Evolutionary conservation across 2,888 invertebrate genomes (phyloP), one percentile per base, ranked within the genome.

Genomic region (Acanthopleura granulata): DNA sequence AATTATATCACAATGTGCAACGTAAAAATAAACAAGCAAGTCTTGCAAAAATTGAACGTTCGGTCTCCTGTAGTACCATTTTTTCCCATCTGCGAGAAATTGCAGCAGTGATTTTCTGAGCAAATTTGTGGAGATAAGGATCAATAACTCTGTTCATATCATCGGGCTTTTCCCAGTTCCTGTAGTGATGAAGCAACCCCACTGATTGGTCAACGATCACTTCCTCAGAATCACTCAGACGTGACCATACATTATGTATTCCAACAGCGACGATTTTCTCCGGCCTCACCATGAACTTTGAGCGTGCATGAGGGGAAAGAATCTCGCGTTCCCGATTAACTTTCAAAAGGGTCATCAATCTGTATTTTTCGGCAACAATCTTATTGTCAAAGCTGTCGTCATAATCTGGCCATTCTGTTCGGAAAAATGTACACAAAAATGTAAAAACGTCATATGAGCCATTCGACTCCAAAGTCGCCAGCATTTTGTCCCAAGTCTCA

Each of bases 121-220:
- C 57, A 57, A 57, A 57, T 57, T 22, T 57, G 12, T 57, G 57
- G 22, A 57, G 18, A 22, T 57, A 57, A n/a, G 57, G 57, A 25
- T 66, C 66, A 22, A 14, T 12, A 6, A 66, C 3, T 66, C 66
- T 22, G 66, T 66, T 66, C 6, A 6, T 27, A 6, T 66, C 66
- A 14, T 6, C 22, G 6, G 81, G 80, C 30, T 79, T 78, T 69
- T 80, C 77, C 84, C 84, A 85, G 75, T 76, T 77, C 57, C 87
- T 76, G 76, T 86, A 87, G 70, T 87, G 87, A 62, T 87, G 84
- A 51, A 87, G 78, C 22, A 83, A 71, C 0, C 79, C 85, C 6
- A 77, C 73, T 15, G 69, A 61, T 15, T 73, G 72, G 0, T 75
- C 69, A 0, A 83, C 77, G 15, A 75, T 72, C 12, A 71, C 49